phyloP scores from a whole-genome alignment of 2,888 invertebrate species.

The Noctua comes region DNA sequence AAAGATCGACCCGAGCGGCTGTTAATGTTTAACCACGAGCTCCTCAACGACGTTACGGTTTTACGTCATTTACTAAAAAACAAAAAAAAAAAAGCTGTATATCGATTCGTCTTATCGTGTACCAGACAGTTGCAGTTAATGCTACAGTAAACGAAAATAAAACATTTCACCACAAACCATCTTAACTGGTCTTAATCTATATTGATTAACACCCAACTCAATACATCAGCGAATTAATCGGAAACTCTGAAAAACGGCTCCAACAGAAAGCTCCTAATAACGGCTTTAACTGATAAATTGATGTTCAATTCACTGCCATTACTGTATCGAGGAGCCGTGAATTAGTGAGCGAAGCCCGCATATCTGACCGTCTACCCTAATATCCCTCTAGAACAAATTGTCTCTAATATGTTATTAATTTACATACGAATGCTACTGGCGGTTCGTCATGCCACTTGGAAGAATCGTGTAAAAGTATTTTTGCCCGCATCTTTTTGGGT shows the following conservation, averaged over 20 bases:
- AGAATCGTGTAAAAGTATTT: slow-evolving; percentile 44
- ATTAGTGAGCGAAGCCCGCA: slow-evolving; percentile 82
- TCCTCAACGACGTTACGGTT: too few species aligned
- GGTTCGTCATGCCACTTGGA: slow-evolving; percentile 53
- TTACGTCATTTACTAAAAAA: too few species aligned
- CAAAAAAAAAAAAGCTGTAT: too few species aligned
- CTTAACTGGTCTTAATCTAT: slow-evolving; percentile 48
- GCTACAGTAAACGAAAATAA: slow-evolving; percentile 34
- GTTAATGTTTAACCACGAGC: too few species aligned
- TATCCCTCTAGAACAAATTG: slow-evolving; percentile 84
- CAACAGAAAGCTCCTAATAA: slow-evolving; percentile 59
- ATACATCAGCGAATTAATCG: slow-evolving; percentile 50
- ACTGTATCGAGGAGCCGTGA: slow-evolving; percentile 81
- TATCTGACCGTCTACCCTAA: slow-evolving; percentile 75
- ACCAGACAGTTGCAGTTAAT: background rate
- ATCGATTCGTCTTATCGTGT: too few species aligned
- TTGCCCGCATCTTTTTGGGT: slow-evolving; percentile 59
- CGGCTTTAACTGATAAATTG: slow-evolving; percentile 84
- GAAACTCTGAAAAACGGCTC: slow-evolving; percentile 46
- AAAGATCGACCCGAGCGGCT: too few species aligned
- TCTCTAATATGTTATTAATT: slow-evolving; percentile 76
- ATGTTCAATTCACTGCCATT: slow-evolving; percentile 84
- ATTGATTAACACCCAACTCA: slow-evolving; percentile 44
- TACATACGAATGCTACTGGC: slow-evolving; percentile 74
- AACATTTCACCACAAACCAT: slow-evolving; percentile 43